Base-by-base conservation (phyloP, 2,797 vertebrate species). In the Pipistrellus kuhlii region DNA sequence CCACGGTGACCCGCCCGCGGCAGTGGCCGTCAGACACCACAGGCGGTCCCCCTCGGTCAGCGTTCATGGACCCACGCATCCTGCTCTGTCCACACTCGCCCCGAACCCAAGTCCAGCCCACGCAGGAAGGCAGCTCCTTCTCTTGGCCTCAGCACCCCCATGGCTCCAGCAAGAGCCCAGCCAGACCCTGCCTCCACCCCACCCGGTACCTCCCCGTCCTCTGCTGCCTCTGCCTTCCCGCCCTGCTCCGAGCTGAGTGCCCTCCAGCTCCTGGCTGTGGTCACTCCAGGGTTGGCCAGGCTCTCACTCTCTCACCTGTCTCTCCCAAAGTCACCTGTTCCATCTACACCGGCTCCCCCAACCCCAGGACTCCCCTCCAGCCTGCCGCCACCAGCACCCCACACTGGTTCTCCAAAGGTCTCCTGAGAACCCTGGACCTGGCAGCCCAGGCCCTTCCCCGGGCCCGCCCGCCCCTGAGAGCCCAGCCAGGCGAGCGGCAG, bases 1-100 rank as follows among this genome's bases (percentile, higher is more conserved):
- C 8, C 2, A 0, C 2, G 0, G 17, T 2, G 35, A 21, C 23
- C 11, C 13, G 64, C 64, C 4, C 0, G 3, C 5, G 0, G 8
- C 23, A 2, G 3, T 10, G 38, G 7, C 64, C 21, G 5, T 15
- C 44, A 15, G 6, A 23, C 21, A 9, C 1, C 10, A 23, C 6
- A 17, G 55, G 46, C 5, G 0, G 73, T 11, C 38, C 51, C 23
- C 8, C 2, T 0, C 0, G 0, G 32, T 44, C 23, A 1, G 38
- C 1, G 18, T 44, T 14, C 25, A 0, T 38, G 7, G 80, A 3
- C 25, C 5, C 23, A 3, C 8, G 6, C 75, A 7, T 23, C 23
- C 68, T 15, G 23, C 46, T 9, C 35, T 0, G 14, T 2, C 69
- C 57, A 5, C 69, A 21, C 41, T 3, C 2, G 8, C 32, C 23